phyloP scores from a whole-genome alignment of 2,888 invertebrate genomes.

The Lasioglossum calceatum region DNA sequence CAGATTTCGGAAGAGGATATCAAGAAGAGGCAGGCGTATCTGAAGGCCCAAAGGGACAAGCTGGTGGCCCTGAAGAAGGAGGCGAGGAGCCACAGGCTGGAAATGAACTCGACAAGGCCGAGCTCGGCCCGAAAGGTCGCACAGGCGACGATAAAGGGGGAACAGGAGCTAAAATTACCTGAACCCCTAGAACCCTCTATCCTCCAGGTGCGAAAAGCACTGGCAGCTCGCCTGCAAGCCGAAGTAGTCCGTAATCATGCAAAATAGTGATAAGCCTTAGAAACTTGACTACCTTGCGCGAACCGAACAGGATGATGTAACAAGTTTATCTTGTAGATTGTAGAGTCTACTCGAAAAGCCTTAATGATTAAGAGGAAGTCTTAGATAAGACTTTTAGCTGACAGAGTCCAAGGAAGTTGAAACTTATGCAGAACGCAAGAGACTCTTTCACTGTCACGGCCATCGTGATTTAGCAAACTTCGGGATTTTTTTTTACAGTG shows the following conservation, averaged over 20 bases:
- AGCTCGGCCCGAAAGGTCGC: slow-evolving; percentile 80
- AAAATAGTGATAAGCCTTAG: slow-evolving; percentile 7
- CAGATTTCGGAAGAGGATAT: slow-evolving; percentile 87
- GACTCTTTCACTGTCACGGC: background rate
- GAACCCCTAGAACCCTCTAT: slow-evolving; percentile 85
- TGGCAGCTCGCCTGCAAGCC: slow-evolving; percentile 93
- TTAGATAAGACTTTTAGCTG: background rate
- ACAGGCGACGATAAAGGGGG: slow-evolving; percentile 80
- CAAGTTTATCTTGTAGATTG: slow-evolving; percentile 12
- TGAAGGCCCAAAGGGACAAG: slow-evolving; percentile 95
- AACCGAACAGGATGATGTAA: background rate
- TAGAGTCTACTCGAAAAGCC: background rate
- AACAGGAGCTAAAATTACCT: slow-evolving; percentile 74
- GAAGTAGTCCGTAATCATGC: slow-evolving; percentile 90
- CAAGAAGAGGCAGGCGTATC: slow-evolving; percentile 92
- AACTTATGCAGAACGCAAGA: background rate
- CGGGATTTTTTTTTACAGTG: background rate
- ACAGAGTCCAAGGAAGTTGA: background rate
- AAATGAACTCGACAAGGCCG: slow-evolving; percentile 85
- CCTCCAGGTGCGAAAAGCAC: slow-evolving; percentile 92
- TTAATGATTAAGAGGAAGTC: background rate
- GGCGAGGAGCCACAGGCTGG: slow-evolving; percentile 92
- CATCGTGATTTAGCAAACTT: background rate
- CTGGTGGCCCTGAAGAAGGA: slow-evolving; percentile 95
- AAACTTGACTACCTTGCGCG: background rate